phyloP scores from a whole-genome alignment of 2,113 vertebrate species.

The Progne subis region DNA sequence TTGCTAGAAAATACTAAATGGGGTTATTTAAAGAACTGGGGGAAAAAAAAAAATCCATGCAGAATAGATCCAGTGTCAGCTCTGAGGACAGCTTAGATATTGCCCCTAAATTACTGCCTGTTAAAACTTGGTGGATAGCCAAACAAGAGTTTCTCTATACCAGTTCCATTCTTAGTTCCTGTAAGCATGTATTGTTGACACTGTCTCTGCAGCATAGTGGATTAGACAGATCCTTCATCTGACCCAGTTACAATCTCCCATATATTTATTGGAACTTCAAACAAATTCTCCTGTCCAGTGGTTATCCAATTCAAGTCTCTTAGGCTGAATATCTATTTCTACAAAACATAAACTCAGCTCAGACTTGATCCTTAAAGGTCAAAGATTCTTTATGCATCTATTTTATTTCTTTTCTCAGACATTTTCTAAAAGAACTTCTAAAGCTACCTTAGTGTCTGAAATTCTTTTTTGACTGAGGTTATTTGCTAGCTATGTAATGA shows the following conservation, averaged over 20 bases:
- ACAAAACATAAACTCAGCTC: conserved; percentile 5
- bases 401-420: background rate
- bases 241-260: background rate
- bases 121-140: background rate
- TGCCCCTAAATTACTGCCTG: background rate
- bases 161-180: background rate
- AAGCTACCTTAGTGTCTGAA: background rate
- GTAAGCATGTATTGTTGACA: background rate
- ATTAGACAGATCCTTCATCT: conserved; percentile 3
- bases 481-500: background rate
- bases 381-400: background rate
- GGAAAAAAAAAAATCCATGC: background rate
- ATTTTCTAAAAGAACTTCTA: conserved; percentile 12
- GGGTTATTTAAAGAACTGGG: background rate
- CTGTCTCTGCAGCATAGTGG: background rate
- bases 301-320: background rate
- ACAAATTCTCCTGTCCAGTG: background rate
- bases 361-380: background rate
- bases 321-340: background rate
- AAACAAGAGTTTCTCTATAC: background rate
- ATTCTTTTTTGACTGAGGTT: background rate
- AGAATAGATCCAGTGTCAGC: background rate
- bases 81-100: background rate
- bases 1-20: background rate
- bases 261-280: background rate